These are phyloP conservation scores for Paramormyrops hopkinsi DNA, from an alignment of 2,797 vertebrate species.

Conservation along the genomic window DNA sequence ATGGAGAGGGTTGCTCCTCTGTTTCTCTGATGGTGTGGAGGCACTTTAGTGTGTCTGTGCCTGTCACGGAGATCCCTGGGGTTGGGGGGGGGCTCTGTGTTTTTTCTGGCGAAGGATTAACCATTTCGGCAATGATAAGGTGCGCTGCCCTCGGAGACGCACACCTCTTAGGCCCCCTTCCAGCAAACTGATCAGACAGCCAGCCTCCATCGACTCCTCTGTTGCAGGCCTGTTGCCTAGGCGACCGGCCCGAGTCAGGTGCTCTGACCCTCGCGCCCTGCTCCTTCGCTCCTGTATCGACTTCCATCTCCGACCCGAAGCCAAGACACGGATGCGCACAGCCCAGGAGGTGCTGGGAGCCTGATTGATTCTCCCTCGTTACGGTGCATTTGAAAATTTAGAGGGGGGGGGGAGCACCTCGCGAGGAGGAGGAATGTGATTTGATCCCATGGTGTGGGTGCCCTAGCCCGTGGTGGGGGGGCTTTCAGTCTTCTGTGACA, in stretches of 20 bases:
- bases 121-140: neutral
- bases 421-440: slow-evolving; percentile 44
- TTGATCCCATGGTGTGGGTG: slow-evolving; percentile 23
- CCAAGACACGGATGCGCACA: neutral
- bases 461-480: neutral
- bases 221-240: slow-evolving; percentile 60
- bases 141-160: neutral
- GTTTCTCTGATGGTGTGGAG: neutral
- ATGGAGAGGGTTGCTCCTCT: neutral
- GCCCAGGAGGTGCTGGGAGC: slow-evolving; percentile 40
- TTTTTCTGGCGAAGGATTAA: neutral
- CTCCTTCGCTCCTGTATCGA: slow-evolving; percentile 1
- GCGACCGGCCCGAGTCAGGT: slow-evolving; percentile 61
- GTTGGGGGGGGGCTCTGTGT: neutral
- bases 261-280: slow-evolving; percentile 54
- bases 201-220: slow-evolving; percentile 56
- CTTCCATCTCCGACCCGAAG: neutral
- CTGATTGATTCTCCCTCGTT: slow-evolving; percentile 57
- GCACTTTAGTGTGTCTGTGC: neutral
- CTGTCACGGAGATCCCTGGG: neutral
- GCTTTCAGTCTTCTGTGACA: neutral
- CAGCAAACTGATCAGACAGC: slow-evolving; percentile 23
- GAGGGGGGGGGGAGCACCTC: slow-evolving; percentile 56
- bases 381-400: slow-evolving; percentile 45
- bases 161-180: neutral